Conservation (phyloP, 2,113 vertebrate genomes). For the Zosterops japonicus region DNA sequence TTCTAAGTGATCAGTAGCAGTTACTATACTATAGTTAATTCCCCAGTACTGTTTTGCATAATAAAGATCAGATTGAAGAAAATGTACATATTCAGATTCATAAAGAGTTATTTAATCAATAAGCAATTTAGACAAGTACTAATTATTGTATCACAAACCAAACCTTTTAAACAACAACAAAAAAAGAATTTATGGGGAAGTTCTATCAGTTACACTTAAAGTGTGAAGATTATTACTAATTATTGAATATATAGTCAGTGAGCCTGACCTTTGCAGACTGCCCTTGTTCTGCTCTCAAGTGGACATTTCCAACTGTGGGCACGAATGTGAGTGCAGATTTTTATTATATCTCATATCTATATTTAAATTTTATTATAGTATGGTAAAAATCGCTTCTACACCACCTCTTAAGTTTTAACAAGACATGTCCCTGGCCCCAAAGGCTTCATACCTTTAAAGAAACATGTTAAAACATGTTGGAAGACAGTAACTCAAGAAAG, state of each 20-base stretch:
- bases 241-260: not conserved
- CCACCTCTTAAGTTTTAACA: conserved; percentile 12
- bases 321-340: not conserved
- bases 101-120: not conserved
- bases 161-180: not conserved
- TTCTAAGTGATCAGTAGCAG: not conserved
- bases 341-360: not conserved
- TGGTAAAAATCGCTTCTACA: conserved; percentile 6
- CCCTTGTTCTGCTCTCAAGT: not conserved
- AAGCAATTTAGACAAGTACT: not conserved
- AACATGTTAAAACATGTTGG: conserved; percentile 7
- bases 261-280: not conserved
- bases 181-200: not conserved
- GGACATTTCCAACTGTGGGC: not conserved
- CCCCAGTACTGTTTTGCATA: not conserved
- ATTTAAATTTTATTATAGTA: conserved; percentile 8
- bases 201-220: not conserved
- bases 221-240: not conserved
- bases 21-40: not conserved
- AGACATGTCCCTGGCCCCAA: not conserved
- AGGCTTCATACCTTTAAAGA: conserved; percentile 11
- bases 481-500: not conserved
- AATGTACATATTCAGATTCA: not conserved
- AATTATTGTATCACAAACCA: not conserved
- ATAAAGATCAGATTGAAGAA: not conserved